These are phyloP conservation scores for Mugil cephalus DNA, from an alignment of 2,113 vertebrate genomes.

Conservation along the genomic window DNA sequence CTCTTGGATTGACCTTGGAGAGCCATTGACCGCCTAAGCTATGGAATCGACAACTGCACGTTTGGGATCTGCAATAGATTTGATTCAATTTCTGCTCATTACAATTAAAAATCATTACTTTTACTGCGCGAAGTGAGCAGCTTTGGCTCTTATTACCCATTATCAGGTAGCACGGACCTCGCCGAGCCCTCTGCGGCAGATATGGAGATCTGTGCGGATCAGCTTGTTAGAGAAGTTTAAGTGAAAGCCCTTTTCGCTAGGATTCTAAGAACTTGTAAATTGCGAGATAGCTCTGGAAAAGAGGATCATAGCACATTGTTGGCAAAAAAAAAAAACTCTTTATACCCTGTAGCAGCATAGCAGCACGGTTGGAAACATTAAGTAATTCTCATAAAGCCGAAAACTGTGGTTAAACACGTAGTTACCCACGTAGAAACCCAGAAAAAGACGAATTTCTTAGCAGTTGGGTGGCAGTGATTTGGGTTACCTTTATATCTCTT, in stretches of 20 bases:
- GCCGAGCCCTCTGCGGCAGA: conserved; percentile 12
- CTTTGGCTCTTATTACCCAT: conserved; percentile 49
- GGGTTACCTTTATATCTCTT: conserved; percentile 60
- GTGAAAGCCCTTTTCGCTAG: neutral
- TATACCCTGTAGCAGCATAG: neutral
- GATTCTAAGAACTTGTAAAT: conserved; percentile 16
- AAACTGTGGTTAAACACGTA: conserved; percentile 18
- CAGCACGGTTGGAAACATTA: conserved; percentile 21
- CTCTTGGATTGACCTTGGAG: conserved; percentile 47
- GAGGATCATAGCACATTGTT: neutral
- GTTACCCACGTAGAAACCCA: neutral
- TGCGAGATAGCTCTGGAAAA: neutral
- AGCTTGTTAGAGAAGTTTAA: neutral
- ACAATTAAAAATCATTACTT: conserved; percentile 54
- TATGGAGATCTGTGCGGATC: neutral
- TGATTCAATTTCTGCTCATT: conserved; percentile 61
- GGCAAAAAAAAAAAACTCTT: neutral
- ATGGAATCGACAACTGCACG: conserved; percentile 58
- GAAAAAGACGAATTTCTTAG: conserved; percentile 27
- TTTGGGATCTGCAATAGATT: conserved; percentile 61
- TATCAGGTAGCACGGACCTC: conserved; percentile 38
- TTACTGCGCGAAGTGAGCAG: conserved; percentile 42
- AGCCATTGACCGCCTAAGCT: conserved; percentile 47
- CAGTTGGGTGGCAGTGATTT: conserved; percentile 49
- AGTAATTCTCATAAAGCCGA: conserved; percentile 32